Base-by-base conservation (phyloP, 2,113 vertebrate species). In the Ctenodactylus gundi region DNA sequence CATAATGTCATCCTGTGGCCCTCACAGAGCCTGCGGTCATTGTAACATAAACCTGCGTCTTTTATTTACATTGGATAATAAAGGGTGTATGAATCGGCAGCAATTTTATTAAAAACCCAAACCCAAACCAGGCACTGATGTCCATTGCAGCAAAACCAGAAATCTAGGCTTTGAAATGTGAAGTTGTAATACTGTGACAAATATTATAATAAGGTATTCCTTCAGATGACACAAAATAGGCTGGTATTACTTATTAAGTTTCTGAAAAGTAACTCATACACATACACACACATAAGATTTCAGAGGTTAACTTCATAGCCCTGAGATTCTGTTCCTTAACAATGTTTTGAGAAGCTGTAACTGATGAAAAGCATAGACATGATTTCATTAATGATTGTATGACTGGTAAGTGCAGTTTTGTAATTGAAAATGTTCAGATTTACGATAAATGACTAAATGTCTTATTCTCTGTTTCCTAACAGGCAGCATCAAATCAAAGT, bases 1-100 rank as follows among this genome's bases (percentile, higher is more conserved):
- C 53, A 65, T 13, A 7, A 57, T 65, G 34, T 34, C 85, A 41
- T 84, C 64, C 58, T 82, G 70, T 95, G 82, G 44, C 39, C 77
- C 65, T 86, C 67, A 64, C 13, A n/a, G 60, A 88, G 21, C 9
- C 49, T 93, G 49, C 53, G 49, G n/a, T 96, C 21, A 82, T 91
- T 77, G 21, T 57, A 55, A 65, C 67, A 57, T 82, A 88, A 88
- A 96, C 70, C 41, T 55, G 36, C 88, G 72, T 25, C 17, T 94
- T 81, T 90, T 60, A 82, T 88, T 95, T 82, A 6, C 51, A 78
- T 68, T 62, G 44, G 78, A 82, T 17, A 76, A 65, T 60, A 44
- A 76, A 94, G 62, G 13, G 23, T 25, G 25, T 73, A 82, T 34
- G 78, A 65, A 57, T 29, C 65, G 76, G 6, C 34, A 88, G 21